Evolutionary conservation across 2,888 invertebrate species (phyloP).

Genomic region (Drosophila pegasa): DNA sequence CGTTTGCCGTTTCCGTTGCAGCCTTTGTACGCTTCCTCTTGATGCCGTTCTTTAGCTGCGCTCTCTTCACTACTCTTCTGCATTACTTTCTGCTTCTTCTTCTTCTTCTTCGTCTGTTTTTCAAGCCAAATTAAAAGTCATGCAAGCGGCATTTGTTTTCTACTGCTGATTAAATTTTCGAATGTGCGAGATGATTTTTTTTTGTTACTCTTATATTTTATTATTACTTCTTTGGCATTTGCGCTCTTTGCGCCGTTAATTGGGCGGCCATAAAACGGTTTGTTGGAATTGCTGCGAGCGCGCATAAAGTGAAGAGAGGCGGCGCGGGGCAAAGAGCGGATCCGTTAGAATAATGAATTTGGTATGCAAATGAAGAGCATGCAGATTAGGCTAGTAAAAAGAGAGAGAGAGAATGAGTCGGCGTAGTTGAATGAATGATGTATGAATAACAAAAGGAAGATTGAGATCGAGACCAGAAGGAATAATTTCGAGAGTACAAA

Average conservation of each 20-base stretch:
- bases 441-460: background rate
- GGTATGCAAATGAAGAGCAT: conserved; percentile 28
- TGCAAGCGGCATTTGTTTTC: conserved; percentile 63
- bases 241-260: conserved; percentile 43
- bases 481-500: background rate
- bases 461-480: background rate
- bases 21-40: conserved; percentile 20
- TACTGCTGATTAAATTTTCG: conserved; percentile 53
- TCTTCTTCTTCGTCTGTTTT: too few species aligned
- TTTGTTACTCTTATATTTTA: background rate
- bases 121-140: conserved; percentile 72
- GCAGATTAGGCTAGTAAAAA: conserved; percentile 1
- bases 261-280: conserved; percentile 40
- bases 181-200: conserved; percentile 33
- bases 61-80: conserved; percentile 33
- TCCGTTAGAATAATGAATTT: conserved; percentile 25
- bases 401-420: background rate
- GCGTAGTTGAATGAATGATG: conserved; percentile 13
- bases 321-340: background rate
- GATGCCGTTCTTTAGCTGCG: conserved; percentile 11
- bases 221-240: conserved; percentile 15
- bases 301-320: background rate
- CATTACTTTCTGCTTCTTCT: too few species aligned
- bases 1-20: conserved; percentile 54
- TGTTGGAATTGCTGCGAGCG: conserved; percentile 22